Evolutionary conservation across 2,797 vertebrate genomes (phyloP).

Genomic region (Danio aesculapii): DNA sequence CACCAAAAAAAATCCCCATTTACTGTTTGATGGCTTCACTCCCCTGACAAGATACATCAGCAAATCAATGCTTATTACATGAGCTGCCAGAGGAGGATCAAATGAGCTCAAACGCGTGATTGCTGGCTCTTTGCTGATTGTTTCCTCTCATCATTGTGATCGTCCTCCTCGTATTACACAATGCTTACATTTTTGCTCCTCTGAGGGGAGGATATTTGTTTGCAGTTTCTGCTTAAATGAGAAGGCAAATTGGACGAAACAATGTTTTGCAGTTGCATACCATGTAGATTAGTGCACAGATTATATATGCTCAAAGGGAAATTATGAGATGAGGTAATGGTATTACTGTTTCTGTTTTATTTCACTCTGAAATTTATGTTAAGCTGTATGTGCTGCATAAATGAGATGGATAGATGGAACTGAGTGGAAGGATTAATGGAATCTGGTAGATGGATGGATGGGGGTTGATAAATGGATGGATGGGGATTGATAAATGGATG

Average conservation of each 20-base stretch:
- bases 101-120: constrained; percentile 22
- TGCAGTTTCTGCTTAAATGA: constrained; percentile 22
- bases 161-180: constrained; percentile 20
- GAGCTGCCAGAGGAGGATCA: constrained; percentile 30
- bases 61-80: constrained; percentile 35
- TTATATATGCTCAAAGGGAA: not conserved
- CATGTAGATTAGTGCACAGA: not conserved
- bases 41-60: constrained; percentile 13
- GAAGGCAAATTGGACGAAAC: constrained; percentile 29
- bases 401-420: too few species aligned
- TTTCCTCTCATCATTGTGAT: constrained; percentile 13
- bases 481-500: too few species aligned
- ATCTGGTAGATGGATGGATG: too few species aligned
- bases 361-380: not conserved
- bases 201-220: constrained; percentile 18
- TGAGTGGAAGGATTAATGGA: too few species aligned
- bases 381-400: not conserved
- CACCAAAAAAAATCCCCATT: constrained; percentile 22
- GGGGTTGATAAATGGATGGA: too few species aligned
- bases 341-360: not conserved
- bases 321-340: not conserved
- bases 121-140: constrained; percentile 7
- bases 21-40: constrained; percentile 28
- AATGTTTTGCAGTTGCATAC: constrained; percentile 4
- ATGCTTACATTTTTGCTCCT: constrained; percentile 15